Conservation (phyloP, 2,113 vertebrate genomes). For the Rhegmatorhina hoffmannsi region DNA sequence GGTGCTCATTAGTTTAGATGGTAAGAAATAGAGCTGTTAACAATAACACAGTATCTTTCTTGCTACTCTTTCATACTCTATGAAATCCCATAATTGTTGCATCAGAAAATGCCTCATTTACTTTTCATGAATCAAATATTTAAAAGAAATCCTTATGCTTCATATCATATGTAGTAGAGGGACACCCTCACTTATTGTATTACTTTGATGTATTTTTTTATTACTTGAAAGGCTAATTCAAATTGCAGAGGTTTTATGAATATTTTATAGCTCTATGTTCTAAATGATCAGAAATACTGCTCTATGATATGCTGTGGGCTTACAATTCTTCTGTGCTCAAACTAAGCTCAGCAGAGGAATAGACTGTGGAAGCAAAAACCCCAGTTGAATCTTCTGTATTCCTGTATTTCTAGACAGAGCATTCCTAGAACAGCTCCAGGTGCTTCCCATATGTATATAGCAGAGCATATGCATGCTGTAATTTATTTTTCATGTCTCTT, state of each 20-base stretch:
- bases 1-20: background rate
- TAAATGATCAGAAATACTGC: background rate
- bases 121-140: constrained; percentile 37
- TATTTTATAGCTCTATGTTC: background rate
- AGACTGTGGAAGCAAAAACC: background rate
- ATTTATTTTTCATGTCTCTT: background rate
- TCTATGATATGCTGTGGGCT: background rate
- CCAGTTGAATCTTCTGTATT: background rate
- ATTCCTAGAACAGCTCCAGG: background rate
- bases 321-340: background rate
- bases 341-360: background rate
- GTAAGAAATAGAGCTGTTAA: background rate
- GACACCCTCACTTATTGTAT: background rate
- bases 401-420: background rate
- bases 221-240: constrained; percentile 40
- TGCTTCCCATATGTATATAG: background rate
- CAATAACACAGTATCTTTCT: background rate
- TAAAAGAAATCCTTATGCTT: constrained; percentile 25
- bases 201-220: constrained; percentile 38
- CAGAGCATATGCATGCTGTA: background rate
- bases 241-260: constrained; percentile 21
- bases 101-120: constrained; percentile 22
- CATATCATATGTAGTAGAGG: background rate
- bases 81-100: background rate
- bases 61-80: background rate